Evolutionary conservation across 2,888 invertebrate genomes (phyloP).

Genomic region (Oscheius sp.): DNA sequence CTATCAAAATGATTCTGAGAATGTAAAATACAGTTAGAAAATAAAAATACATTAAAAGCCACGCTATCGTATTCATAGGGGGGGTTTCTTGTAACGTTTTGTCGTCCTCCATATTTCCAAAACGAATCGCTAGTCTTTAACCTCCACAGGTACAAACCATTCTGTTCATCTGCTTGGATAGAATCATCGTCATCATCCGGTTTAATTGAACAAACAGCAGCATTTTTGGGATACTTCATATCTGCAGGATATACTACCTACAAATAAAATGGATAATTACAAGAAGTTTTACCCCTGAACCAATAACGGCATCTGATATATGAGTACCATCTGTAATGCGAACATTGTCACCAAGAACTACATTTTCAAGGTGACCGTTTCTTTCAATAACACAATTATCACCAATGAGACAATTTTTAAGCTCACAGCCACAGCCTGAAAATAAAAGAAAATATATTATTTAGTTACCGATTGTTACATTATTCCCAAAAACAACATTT

Average conservation of each 20-base stretch:
- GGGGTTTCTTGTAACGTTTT: neutral
- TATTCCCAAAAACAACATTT: constrained; percentile 33
- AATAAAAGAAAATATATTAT: neutral
- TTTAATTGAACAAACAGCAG: neutral
- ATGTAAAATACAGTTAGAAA: neutral
- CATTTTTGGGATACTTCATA: neutral
- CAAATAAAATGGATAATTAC: neutral
- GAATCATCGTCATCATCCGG: constrained; percentile 19
- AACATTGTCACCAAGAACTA: constrained; percentile 38
- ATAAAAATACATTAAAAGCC: neutral
- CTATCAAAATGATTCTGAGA: constrained; percentile 9
- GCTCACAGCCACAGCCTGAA: constrained; percentile 25
- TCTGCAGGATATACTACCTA: constrained; percentile 19
- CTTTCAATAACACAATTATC: constrained; percentile 39
- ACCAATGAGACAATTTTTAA: constrained; percentile 38
- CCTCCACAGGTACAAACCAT: constrained; percentile 6
- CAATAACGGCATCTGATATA: constrained; percentile 32
- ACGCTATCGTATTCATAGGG: constrained; percentile 12
- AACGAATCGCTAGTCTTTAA: neutral
- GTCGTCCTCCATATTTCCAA: constrained; percentile 12
- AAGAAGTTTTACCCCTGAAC: constrained; percentile 29
- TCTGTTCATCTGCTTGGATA: neutral
- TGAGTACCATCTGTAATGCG: constrained; percentile 32
- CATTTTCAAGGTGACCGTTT: constrained; percentile 32
- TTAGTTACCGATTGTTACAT: constrained; percentile 28